Evolutionary conservation across 2,113 vertebrate species (phyloP).

Genomic region (Otolemur garnettii): DNA sequence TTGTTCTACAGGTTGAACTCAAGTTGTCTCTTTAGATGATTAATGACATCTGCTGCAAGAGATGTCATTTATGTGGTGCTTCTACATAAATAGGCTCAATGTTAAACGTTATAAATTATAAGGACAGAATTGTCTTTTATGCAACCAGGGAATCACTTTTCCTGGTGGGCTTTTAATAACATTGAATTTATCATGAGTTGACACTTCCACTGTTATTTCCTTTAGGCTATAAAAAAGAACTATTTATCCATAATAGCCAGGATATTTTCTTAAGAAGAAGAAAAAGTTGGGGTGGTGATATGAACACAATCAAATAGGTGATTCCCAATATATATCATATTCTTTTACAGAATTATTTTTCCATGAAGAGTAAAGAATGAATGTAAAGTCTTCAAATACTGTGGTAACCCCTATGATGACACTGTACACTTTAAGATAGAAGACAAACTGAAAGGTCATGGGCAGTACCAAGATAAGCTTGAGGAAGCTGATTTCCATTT

Average conservation of each 20-base stretch:
- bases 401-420: slow-evolving; percentile 7
- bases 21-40: slow-evolving; percentile 72
- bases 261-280: slow-evolving; percentile 30
- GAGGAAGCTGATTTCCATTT: slow-evolving; percentile 17
- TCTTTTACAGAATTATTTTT: slow-evolving; percentile 25
- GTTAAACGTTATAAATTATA: slow-evolving; percentile 71
- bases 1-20: slow-evolving; percentile 64
- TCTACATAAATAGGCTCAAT: slow-evolving; percentile 64
- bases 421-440: background rate
- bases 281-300: background rate
- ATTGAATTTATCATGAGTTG: slow-evolving; percentile 71
- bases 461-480: background rate
- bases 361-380: background rate
- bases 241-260: slow-evolving; percentile 57
- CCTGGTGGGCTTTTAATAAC: slow-evolving; percentile 77
- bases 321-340: background rate
- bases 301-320: background rate
- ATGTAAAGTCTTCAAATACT: background rate
- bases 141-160: slow-evolving; percentile 73
- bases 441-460: background rate
- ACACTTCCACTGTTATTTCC: slow-evolving; percentile 69
- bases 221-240: slow-evolving; percentile 29
- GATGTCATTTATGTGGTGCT: background rate
- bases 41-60: slow-evolving; percentile 70
- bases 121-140: slow-evolving; percentile 67